Percentiles rank a stretch among this genome's conserved stretches.
phyloP scores from a whole-genome alignment of 2,113 vertebrate species.

The Australoheros scitulus region DNA sequence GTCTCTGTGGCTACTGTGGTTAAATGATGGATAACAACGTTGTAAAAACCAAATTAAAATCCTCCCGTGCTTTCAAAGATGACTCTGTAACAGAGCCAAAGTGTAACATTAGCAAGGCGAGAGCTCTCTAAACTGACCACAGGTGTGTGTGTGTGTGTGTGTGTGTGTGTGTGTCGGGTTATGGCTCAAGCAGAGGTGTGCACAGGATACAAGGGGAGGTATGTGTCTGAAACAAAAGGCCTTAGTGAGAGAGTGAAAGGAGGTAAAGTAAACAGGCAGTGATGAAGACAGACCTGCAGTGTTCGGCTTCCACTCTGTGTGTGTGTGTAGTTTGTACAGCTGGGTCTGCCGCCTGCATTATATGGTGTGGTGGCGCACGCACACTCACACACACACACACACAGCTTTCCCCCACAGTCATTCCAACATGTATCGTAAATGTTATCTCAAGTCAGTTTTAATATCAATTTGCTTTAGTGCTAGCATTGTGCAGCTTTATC shows the following conservation, averaged over 20 bases:
- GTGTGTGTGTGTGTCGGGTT: conserved; percentile 14
- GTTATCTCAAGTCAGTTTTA: conserved; percentile 24
- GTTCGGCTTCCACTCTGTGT: conserved; percentile 69
- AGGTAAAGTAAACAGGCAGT: conserved; percentile 91
- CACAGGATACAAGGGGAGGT: conserved; percentile 46
- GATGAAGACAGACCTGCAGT: conserved; percentile 86
- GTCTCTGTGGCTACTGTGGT: conserved; percentile 12
- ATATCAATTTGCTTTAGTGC: conserved; percentile 8
- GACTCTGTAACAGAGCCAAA: conserved; percentile 4
- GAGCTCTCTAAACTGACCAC: conserved; percentile 28
- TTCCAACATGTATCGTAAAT: conserved; percentile 20
- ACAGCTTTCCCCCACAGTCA: neutral
- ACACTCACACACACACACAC: neutral
- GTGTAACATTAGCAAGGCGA: neutral
- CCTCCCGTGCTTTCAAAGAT: neutral
- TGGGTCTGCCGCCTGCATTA: conserved; percentile 73
- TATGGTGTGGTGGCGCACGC: conserved; percentile 11
- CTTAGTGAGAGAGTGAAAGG: conserved; percentile 87
- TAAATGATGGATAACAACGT: conserved; percentile 2
- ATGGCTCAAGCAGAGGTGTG: conserved; percentile 45
- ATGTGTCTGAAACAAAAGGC: conserved; percentile 81
- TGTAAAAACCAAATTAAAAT: conserved; percentile 7
- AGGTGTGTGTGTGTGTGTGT: conserved; percentile 14
- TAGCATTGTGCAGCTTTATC: conserved; percentile 1
- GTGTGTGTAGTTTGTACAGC: conserved; percentile 87